Conservation (phyloP, 2,888 invertebrate species). For the Drosophila meridiana region DNA sequence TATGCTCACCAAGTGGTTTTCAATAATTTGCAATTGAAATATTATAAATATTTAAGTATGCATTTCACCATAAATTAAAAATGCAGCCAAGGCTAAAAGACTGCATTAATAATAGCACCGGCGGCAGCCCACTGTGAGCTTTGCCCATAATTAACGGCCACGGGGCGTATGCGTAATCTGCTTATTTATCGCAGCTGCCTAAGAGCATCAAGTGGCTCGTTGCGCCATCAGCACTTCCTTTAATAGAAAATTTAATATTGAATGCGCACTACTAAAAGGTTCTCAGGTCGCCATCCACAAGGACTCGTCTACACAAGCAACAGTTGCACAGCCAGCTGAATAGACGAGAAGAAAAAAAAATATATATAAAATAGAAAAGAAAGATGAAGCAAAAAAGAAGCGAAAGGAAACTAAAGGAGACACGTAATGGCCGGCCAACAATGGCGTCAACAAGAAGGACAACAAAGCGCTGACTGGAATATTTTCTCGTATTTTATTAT, state of each 20-base stretch:
- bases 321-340: conserved; percentile 59
- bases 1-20: conserved; percentile 54
- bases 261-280: conserved; percentile 13
- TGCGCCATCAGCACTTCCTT: conserved; percentile 8
- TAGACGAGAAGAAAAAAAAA: background rate
- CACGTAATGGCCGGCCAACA: conserved; percentile 70
- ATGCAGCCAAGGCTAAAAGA: conserved; percentile 22
- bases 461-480: conserved; percentile 76
- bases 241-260: conserved; percentile 35
- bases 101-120: conserved; percentile 43
- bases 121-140: conserved; percentile 1
- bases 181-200: conserved; percentile 27
- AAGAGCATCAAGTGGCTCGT: conserved; percentile 10
- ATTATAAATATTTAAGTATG: conserved; percentile 24
- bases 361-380: background rate
- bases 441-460: conserved; percentile 58
- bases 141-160: conserved; percentile 13
- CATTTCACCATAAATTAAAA: conserved; percentile 46
- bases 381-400: background rate
- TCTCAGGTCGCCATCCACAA: background rate
- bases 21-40: conserved; percentile 61
- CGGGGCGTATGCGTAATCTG: conserved; percentile 43
- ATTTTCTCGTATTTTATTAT: conserved; percentile 75
- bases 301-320: conserved; percentile 47
- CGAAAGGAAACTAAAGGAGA: conserved; percentile 47